A percentile compares a stretch with the other conserved stretches of the same genome.
Evolutionary conservation across 1,140 invertebrate species (phyloP).

Genomic region (Sitophilus oryzae): DNA sequence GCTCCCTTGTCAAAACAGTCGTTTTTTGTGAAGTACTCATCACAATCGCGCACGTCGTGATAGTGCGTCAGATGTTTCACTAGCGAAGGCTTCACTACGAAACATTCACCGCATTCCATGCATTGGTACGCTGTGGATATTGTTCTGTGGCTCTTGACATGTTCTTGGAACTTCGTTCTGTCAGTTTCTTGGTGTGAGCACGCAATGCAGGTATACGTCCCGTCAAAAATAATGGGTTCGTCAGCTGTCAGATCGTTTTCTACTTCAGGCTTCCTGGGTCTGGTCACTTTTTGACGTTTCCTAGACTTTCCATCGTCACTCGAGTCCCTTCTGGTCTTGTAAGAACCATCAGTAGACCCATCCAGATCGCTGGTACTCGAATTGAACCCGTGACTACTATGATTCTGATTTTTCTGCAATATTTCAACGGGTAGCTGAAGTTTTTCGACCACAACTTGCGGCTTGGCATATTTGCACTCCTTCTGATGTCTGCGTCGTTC

Average conservation of each 20-base stretch:
- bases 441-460: too few species aligned
- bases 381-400: constrained; percentile 7
- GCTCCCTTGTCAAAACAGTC: constrained; percentile 50
- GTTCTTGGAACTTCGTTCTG: constrained; percentile 47
- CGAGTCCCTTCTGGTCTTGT: constrained; percentile 11
- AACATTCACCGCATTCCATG: constrained; percentile 62
- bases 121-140: constrained; percentile 56
- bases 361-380: constrained; percentile 20
- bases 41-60: constrained; percentile 53
- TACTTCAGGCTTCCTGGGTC: not conserved
- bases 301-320: constrained; percentile 15
- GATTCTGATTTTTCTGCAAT: not conserved
- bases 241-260: constrained; percentile 29
- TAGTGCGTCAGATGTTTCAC: constrained; percentile 57
- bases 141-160: constrained; percentile 52
- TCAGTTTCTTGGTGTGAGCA: constrained; percentile 45
- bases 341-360: constrained; percentile 3
- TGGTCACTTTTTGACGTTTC: constrained; percentile 22
- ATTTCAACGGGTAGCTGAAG: not conserved
- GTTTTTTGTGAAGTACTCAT: constrained; percentile 53
- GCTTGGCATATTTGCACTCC: too few species aligned
- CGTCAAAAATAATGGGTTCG: constrained; percentile 39
- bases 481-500: too few species aligned
- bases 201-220: constrained; percentile 49
- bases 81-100: constrained; percentile 58